Percentiles rank a stretch among this genome's conserved stretches.
These are phyloP conservation scores for Telmatherina bonti DNA, from an alignment of 2,797 vertebrate species.

Conservation along the genomic window DNA sequence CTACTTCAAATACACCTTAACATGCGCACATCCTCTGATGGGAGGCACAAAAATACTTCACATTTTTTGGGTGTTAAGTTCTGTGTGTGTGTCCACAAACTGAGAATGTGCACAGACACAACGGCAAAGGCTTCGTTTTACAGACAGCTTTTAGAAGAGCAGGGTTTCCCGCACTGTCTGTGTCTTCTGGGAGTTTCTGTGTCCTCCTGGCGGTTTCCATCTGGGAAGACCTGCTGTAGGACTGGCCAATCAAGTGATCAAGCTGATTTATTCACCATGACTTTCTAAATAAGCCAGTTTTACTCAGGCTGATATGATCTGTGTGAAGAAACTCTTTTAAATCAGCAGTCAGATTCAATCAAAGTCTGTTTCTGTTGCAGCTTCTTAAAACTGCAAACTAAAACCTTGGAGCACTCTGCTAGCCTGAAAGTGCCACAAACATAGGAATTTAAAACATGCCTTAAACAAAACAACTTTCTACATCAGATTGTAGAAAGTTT, in stretches of 20 bases:
- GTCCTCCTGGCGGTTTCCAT: too few relatives aligned
- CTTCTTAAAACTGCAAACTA: not conserved
- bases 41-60: constrained; percentile 57
- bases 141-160: constrained; percentile 18
- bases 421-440: not conserved
- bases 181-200: constrained; percentile 16
- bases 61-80: constrained; percentile 57
- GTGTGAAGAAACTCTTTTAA: too few relatives aligned
- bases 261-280: not conserved
- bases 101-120: constrained; percentile 19
- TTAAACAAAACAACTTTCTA: not conserved
- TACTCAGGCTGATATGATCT: not conserved
- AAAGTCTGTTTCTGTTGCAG: not conserved
- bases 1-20: constrained; percentile 84
- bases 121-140: constrained; percentile 21
- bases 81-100: constrained; percentile 40
- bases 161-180: constrained; percentile 8
- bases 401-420: not conserved
- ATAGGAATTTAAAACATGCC: too few relatives aligned
- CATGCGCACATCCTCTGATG: constrained; percentile 67
- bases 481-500: not conserved
- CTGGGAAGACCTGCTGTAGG: too few relatives aligned
- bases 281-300: not conserved
- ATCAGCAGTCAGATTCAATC: too few relatives aligned
- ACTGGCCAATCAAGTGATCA: not conserved